Evolutionary conservation across 2,797 vertebrate genomes (phyloP), one percentile per base, ranked within the genome.

Genomic region (Poecilia wingei): DNA sequence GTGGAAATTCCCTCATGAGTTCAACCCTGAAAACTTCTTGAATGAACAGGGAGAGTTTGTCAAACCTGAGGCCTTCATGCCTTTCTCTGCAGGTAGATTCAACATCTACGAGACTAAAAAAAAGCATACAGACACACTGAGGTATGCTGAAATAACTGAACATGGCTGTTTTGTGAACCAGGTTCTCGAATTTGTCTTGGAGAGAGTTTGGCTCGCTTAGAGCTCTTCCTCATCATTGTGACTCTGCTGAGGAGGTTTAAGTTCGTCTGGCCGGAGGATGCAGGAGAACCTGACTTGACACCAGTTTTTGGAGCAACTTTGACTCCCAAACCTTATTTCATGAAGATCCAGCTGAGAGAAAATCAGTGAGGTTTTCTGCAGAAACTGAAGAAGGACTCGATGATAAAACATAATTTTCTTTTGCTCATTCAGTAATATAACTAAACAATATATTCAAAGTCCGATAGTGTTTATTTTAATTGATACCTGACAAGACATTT

Each of bases 141-240:
- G 57, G 28, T 31, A 16, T 33, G 6, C 0, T 33, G 18, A 61
- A 41, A 68, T 36, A 36, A 41, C 16, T 68, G 3, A 18, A 68
- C 7, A 20, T 68, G 33, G 33, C 33, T 78, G 22, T 72, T 2
- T 28, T 16, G 51, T 53, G 51, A 55, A 28, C 33, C 78, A 96
- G 95, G 95, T 71, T 83, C 91, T 46, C 92, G 94, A 3, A 75
- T 93, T 84, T 96, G 95, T 90, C 92, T 95, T 0, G 93, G 95
- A 77, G 94, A 95, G 64, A 76, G 91, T 80, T 83, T 96, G 83
- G 95, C 95, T n/a, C 95, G 94, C 25, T 95, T 95, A 93, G 94
- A 96, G 88, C 93, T 96, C 59, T 95, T 95, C 88, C 84, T 96
- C 78, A 86, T 95, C 57, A 64, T 79, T 1, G 94, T 94, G 46